Evolutionary conservation across 2,888 invertebrate genomes (phyloP).

Genomic region (Harpalus rufipes): DNA sequence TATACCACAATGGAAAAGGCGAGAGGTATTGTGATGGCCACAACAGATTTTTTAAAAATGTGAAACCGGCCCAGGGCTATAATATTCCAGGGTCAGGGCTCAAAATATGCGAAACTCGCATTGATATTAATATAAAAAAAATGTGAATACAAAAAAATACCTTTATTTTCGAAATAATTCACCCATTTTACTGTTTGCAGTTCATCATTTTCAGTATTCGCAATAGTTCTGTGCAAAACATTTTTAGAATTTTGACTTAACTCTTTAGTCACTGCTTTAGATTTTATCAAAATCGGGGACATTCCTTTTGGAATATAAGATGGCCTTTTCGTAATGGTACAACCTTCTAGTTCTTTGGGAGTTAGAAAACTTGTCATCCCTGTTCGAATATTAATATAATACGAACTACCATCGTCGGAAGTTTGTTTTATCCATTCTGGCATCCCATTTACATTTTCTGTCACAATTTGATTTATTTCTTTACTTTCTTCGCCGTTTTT

Average conservation of each 20-base stretch:
- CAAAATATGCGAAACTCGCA: no score
- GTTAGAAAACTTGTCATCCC: conserved; percentile 72
- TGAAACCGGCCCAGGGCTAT: no score
- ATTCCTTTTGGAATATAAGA: conserved; percentile 81
- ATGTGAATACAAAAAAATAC: conserved; percentile 67
- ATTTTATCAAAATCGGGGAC: conserved; percentile 78
- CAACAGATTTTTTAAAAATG: no score
- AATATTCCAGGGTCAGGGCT: no score
- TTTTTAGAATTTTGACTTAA: conserved; percentile 74
- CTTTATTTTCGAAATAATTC: conserved; percentile 72
- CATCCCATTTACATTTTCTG: conserved; percentile 27
- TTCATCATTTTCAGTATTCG: conserved; percentile 74
- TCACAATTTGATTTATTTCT: conserved; percentile 34
- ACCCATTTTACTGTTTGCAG: conserved; percentile 75
- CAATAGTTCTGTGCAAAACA: conserved; percentile 73
- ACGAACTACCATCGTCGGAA: conserved; percentile 5
- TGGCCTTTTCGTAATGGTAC: conserved; percentile 77
- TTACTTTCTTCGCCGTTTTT: conserved; percentile 27
- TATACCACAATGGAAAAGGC: no score
- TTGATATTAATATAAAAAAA: conserved; percentile 1
- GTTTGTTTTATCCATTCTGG: conserved; percentile 56
- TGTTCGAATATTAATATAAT: conserved; percentile 50
- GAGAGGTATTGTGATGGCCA: no score
- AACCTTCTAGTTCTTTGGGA: conserved; percentile 70
- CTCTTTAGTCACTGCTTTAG: conserved; percentile 71